These are phyloP conservation scores for Plectropomus leopardus DNA, from an alignment of 2,113 vertebrate genomes.

Conservation along the genomic window DNA sequence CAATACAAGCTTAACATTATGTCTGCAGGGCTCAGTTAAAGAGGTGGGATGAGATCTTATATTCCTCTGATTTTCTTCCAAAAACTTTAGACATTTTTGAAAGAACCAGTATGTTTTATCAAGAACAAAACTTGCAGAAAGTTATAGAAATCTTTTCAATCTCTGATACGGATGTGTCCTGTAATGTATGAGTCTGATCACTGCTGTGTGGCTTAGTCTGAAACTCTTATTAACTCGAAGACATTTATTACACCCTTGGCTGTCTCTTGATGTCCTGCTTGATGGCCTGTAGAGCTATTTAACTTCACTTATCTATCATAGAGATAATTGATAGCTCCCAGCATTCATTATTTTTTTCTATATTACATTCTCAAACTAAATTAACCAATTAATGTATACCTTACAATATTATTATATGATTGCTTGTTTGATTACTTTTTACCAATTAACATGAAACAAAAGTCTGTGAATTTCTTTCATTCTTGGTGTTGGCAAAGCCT, in stretches of 20 bases:
- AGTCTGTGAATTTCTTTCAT: too few species aligned
- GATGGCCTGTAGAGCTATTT: conserved; percentile 38
- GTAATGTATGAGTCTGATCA: conserved; percentile 8
- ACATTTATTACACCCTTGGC: conserved; percentile 39
- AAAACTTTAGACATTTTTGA: background rate
- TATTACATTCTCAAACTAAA: conserved; percentile 10
- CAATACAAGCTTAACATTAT: background rate
- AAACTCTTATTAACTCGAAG: conserved; percentile 32
- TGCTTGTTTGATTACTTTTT: conserved; percentile 19
- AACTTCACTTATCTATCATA: conserved; percentile 31
- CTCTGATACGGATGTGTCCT: conserved; percentile 11
- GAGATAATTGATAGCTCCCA: conserved; percentile 53
- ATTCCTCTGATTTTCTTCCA: background rate
- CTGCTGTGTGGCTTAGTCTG: conserved; percentile 28
- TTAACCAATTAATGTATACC: conserved; percentile 13
- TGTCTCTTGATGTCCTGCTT: conserved; percentile 45
- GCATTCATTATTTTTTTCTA: conserved; percentile 37
- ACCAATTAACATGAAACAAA: background rate
- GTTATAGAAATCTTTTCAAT: background rate
- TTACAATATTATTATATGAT: background rate
- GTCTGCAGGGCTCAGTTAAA: conserved; percentile 14
- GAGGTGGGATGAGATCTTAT: background rate
- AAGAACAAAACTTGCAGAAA: background rate
- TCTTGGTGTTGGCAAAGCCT: conserved; percentile 5
- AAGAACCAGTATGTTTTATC: background rate